phyloP scores from a whole-genome alignment of 2,113 vertebrate genomes.

The Mobula birostris region DNA sequence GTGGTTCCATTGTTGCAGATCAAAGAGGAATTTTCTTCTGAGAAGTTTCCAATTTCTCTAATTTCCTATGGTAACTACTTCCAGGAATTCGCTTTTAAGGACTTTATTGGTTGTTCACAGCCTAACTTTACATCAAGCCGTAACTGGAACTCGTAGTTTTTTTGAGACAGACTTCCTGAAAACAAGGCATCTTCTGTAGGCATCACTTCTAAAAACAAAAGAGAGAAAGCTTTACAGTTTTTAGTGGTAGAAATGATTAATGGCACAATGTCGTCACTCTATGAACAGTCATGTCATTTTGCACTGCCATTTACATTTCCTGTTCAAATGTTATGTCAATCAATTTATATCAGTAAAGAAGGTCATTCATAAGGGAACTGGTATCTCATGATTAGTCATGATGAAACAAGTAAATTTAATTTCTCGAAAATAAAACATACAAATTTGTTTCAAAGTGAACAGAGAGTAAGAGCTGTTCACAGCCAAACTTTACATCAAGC shows the following conservation, averaged over 20 bases:
- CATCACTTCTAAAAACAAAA: background rate
- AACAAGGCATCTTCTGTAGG: constrained; percentile 13
- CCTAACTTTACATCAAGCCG: background rate
- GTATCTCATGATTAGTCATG: background rate
- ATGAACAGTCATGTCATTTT: background rate
- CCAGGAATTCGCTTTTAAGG: constrained; percentile 17
- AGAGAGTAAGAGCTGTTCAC: background rate
- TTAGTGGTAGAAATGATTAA: background rate
- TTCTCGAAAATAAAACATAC: background rate
- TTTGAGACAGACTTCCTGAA: too few relatives aligned
- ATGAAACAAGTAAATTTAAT: background rate
- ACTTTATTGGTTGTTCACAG: background rate
- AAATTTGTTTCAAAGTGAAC: background rate
- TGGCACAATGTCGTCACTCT: background rate
- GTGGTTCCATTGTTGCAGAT: background rate
- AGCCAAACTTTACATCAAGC: background rate
- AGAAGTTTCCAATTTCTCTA: constrained; percentile 2
- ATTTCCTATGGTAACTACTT: background rate
- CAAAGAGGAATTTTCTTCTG: constrained; percentile 26
- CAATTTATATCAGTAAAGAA: background rate
- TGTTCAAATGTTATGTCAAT: background rate
- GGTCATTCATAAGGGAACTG: background rate
- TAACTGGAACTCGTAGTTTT: background rate
- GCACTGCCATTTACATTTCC: background rate
- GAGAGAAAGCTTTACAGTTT: background rate